Percentiles rank a stretch among this genome's conserved stretches.
Conservation (phyloP, 2,888 invertebrate species). For the Netelia virgata region DNA sequence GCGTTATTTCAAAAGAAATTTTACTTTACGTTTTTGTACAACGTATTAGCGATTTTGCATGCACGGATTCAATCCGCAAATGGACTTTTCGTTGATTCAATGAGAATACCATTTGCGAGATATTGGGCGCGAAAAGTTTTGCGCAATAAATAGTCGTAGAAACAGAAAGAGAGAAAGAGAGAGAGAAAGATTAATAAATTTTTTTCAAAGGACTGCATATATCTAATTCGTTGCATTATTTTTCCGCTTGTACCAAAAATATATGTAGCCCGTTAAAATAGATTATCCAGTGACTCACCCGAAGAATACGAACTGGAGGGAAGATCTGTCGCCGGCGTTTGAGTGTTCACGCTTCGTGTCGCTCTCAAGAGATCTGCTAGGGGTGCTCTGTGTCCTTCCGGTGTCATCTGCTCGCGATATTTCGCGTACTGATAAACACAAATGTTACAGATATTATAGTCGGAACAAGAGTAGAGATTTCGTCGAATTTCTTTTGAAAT, state of each 20-base stretch:
- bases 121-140: slow-evolving; percentile 9
- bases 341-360: slow-evolving; percentile 92
- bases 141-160: slow-evolving; percentile 18
- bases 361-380: slow-evolving; percentile 90
- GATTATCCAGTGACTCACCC: slow-evolving; percentile 85
- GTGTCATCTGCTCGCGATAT: slow-evolving; percentile 88
- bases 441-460: slow-evolving; percentile 25
- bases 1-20: background rate
- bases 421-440: slow-evolving; percentile 80
- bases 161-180: slow-evolving; percentile 39
- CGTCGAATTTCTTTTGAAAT: too few relatives aligned
- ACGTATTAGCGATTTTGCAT: slow-evolving; percentile 16
- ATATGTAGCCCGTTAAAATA: background rate
- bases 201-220: background rate
- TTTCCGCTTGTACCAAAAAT: too few relatives aligned
- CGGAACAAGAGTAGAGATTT: too few relatives aligned
- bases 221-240: too few relatives aligned
- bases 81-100: slow-evolving; percentile 3
- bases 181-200: background rate
- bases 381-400: slow-evolving; percentile 95
- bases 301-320: slow-evolving; percentile 90
- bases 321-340: slow-evolving; percentile 91
- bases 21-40: background rate
- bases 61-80: slow-evolving; percentile 1
- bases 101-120: slow-evolving; percentile 37